A percentile compares a stretch with the other conserved stretches of the same genome.
Evolutionary conservation across 64 coral and sea anemone species (phyloP).

Genomic region (Pocillopora verrucosa): DNA sequence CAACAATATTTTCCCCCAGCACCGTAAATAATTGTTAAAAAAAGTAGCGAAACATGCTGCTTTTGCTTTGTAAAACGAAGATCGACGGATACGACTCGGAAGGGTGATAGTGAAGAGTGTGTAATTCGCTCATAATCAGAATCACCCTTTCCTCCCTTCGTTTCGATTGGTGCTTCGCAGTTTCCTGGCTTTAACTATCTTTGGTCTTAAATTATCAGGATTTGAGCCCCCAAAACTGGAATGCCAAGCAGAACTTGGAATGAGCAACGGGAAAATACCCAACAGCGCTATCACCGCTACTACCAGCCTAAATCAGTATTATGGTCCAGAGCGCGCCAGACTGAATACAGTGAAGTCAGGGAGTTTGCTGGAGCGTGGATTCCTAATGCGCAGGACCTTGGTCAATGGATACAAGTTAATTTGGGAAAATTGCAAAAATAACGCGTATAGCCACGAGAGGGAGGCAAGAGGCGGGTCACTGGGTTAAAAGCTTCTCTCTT

Average conservation of each 20-base stretch:
- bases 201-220: background rate
- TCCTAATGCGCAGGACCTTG: slow-evolving; percentile 41
- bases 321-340: slow-evolving; percentile 63
- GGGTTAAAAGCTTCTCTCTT: slow-evolving; percentile 72
- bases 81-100: too few relatives aligned
- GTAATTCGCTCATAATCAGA: too few relatives aligned
- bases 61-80: too few relatives aligned
- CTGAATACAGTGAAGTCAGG: slow-evolving; percentile 41
- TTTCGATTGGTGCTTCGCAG: too few relatives aligned
- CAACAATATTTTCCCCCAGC: too few relatives aligned
- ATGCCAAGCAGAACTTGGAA: slow-evolving; percentile 46
- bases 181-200: background rate
- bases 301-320: slow-evolving; percentile 47
- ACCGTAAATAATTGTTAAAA: too few relatives aligned
- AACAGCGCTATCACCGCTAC: slow-evolving; percentile 48
- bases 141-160: too few relatives aligned
- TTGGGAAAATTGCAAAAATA: slow-evolving; percentile 57
- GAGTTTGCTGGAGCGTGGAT: slow-evolving; percentile 57
- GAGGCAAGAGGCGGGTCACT: slow-evolving; percentile 63
- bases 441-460: slow-evolving; percentile 71
- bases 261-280: slow-evolving; percentile 65
- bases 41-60: too few relatives aligned
- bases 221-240: slow-evolving; percentile 11
- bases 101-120: too few relatives aligned
- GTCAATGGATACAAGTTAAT: slow-evolving; percentile 78